Conservation (phyloP, 2,113 vertebrate species). For the Rissa tridactyla region DNA sequence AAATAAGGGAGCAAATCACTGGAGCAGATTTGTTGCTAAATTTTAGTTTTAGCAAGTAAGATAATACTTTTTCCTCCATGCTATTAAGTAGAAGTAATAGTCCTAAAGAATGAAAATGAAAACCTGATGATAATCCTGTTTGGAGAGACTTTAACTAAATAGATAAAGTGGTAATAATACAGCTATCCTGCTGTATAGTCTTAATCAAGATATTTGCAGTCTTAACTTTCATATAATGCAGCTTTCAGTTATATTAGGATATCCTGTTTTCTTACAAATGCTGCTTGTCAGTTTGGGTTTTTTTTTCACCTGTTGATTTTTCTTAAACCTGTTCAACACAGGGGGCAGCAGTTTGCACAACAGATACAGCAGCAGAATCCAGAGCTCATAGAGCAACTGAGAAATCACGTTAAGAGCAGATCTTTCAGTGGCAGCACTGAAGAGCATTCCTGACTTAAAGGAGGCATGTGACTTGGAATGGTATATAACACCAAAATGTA, state of each 20-base stretch:
- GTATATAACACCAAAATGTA: constrained; percentile 7
- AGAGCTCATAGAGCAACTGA: constrained; percentile 90
- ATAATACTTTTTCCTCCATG: no score
- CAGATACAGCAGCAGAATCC: constrained; percentile 97
- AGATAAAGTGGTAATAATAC: no score
- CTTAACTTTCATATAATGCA: neutral
- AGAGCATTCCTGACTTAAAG: constrained; percentile 84
- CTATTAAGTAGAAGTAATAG: neutral
- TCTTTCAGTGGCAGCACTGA: constrained; percentile 90
- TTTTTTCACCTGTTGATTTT: neutral
- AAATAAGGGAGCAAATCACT: neutral
- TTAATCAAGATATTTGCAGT: neutral
- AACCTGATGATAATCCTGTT: no score
- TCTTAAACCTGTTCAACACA: constrained; percentile 1
- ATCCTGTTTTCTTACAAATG: neutral
- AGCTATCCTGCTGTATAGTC: neutral
- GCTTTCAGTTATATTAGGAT: neutral
- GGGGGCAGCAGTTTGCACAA: constrained; percentile 92
- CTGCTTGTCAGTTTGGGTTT: neutral
- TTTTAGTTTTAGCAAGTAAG: neutral
- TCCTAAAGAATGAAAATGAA: neutral
- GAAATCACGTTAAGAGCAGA: constrained; percentile 91
- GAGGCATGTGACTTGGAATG: neutral
- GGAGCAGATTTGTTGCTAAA: neutral
- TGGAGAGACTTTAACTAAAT: neutral